Conservation (phyloP, 2,888 invertebrate genomes). For the Heteromurus nitidus region DNA sequence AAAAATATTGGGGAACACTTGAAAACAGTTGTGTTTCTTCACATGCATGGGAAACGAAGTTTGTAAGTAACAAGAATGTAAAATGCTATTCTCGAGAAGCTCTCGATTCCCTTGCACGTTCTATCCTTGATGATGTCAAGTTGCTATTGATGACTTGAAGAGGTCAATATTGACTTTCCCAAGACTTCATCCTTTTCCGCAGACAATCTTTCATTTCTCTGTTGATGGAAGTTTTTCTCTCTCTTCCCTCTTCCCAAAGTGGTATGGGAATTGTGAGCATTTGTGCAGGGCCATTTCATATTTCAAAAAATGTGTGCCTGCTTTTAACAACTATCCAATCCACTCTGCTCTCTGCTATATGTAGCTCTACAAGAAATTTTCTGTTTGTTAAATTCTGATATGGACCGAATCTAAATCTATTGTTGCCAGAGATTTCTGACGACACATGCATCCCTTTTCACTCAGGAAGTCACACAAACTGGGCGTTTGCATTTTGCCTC, state of each 20-base stretch:
- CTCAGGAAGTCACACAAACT: slow-evolving; percentile 52
- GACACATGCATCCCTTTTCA: slow-evolving; percentile 23
- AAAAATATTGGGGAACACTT: too few relatives aligned
- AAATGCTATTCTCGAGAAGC: background rate
- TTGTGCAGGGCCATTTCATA: background rate
- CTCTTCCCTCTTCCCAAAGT: slow-evolving; percentile 21
- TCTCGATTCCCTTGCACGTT: slow-evolving; percentile 1
- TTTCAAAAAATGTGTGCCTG: background rate
- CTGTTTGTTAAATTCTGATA: slow-evolving; percentile 43
- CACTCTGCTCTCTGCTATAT: background rate
- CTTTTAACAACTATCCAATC: background rate
- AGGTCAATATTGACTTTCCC: slow-evolving; percentile 53
- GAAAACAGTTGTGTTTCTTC: slow-evolving; percentile 37
- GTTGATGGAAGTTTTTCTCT: too few relatives aligned
- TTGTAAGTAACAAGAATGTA: slow-evolving; percentile 12
- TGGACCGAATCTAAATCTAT: background rate
- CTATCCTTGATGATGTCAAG: slow-evolving; percentile 10
- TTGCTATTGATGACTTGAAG: slow-evolving; percentile 38
- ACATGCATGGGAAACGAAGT: slow-evolving; percentile 13
- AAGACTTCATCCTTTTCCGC: slow-evolving; percentile 32
- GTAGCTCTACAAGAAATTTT: slow-evolving; percentile 31
- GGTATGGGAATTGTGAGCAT: slow-evolving; percentile 36
- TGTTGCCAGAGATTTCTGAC: slow-evolving; percentile 12
- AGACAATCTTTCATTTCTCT: slow-evolving; percentile 52
- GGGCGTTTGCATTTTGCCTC: slow-evolving; percentile 40